Base-by-base conservation (phyloP, 2,888 invertebrate species). In the Sphaerophoria rueppellii region DNA sequence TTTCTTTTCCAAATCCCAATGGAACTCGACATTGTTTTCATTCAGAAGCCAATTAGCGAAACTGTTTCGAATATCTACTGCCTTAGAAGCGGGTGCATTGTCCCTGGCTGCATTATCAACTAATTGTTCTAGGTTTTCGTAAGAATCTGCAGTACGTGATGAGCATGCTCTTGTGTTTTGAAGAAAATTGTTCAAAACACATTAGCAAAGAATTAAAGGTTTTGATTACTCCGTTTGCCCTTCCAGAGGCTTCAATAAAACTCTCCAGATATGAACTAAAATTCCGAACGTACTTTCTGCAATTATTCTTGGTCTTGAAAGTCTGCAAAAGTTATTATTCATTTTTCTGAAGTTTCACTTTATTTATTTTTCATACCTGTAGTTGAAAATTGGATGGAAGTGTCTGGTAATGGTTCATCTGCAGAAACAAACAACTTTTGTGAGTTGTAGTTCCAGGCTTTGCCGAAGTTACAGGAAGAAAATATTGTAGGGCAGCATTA, bases 251-350 rank as follows among this genome's bases (percentile, higher is more conserved):
- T 50, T 50, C n/a, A 50, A 50, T 50, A 50, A 4, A 4, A 50
- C 4, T 7, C 50, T 50, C 50, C 50, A 50, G 16, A 14, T 50
- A 50, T 50, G 50, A 5, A 16, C 16, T 5, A 50, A 16, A 16
- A 50, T 50, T 50, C 16, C 16, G n/a, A 50, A 50, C 1, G 55
- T n/a, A n/a, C 55, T 55, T 16, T 55, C 55, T 12, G 11, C 55
- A 9, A 55, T 55, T 32, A 2, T 7, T n/a, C 32, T 55, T 5
- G 55, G 32, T 55, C 55, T 55, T 5, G 55, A 55, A 34, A 55
- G 32, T 55, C 55, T 55, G 12, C 9, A 55, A 32, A 55, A 9
- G 11, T 14, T n/a, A 50, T 5, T 50, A 24, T 24, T 24, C 24
- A 24, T 24, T 24, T 24, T 24, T 24, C 24, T 24, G 24, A 24